phyloP scores from a whole-genome alignment of 1,140 invertebrate genomes.

The Neodiprion fabricii region DNA sequence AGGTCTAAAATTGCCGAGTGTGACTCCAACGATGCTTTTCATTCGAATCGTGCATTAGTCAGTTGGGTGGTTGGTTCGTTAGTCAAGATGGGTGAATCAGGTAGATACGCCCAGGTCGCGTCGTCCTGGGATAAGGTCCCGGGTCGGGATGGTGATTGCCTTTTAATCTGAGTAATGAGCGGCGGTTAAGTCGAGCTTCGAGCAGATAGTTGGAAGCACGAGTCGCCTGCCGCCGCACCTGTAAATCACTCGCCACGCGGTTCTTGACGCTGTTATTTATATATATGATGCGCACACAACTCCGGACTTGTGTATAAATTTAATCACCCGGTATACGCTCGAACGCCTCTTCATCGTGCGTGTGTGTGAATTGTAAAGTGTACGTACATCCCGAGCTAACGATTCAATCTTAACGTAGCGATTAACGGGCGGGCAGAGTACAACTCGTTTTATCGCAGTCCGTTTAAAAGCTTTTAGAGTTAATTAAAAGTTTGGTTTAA shows the following conservation, averaged over 20 bases:
- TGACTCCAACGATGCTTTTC: no score
- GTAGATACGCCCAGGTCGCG: no score
- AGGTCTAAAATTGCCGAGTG: no score
- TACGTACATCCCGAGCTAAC: not conserved
- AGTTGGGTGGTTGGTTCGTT: no score
- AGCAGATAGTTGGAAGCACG: no score
- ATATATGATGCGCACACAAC: not conserved
- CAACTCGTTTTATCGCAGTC: slow-evolving; percentile 3
- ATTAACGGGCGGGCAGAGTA: not conserved
- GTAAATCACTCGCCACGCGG: not conserved
- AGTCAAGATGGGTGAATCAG: no score
- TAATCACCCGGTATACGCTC: not conserved
- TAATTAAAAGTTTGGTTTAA: not conserved
- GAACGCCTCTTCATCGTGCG: no score
- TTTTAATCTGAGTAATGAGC: not conserved
- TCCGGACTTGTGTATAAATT: not conserved
- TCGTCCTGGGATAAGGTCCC: no score
- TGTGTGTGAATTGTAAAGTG: no score
- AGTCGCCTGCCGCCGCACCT: not conserved
- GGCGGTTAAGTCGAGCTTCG: not conserved
- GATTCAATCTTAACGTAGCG: not conserved
- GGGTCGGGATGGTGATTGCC: not conserved
- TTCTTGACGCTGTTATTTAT: not conserved
- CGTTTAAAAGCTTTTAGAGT: slow-evolving; percentile 3
- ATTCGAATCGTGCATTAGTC: no score